Evolutionary conservation across 2,888 invertebrate genomes (phyloP).

Genomic region (Stenchaetothrips biformis): DNA sequence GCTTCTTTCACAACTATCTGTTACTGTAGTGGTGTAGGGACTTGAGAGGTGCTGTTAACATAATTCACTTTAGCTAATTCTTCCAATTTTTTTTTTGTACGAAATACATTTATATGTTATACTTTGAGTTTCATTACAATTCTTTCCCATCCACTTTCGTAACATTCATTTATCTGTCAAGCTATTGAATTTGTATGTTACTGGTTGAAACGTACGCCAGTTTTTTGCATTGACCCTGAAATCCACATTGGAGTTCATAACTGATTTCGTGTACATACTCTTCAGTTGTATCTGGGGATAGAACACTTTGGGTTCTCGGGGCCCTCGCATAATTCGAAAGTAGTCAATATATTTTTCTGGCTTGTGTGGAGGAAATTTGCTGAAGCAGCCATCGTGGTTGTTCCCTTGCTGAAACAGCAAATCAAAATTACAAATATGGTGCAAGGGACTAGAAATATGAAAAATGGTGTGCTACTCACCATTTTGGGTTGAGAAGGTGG

Average conservation of each 20-base stretch:
- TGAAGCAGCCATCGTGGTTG: slow-evolving; percentile 15
- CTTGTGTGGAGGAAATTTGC: slow-evolving; percentile 11
- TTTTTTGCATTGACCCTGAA: slow-evolving; percentile 31
- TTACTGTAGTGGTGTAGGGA: slow-evolving; percentile 23
- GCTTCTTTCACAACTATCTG: slow-evolving; percentile 14
- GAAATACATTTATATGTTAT: slow-evolving; percentile 1
- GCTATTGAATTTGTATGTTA: not conserved
- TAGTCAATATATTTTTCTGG: not conserved
- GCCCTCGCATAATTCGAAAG: not conserved
- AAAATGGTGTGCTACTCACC: not conserved
- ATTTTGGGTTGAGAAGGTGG: not conserved
- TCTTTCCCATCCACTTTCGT: not conserved
- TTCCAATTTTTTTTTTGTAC: not conserved
- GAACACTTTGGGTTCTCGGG: slow-evolving; percentile 24
- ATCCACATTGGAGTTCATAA: slow-evolving; percentile 33
- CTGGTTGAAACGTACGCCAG: slow-evolving; percentile 32
- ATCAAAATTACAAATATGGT: not conserved
- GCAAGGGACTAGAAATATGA: too few relatives aligned
- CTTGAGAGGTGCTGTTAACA: slow-evolving; percentile 4
- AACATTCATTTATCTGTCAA: not conserved
- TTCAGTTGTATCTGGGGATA: slow-evolving; percentile 27
- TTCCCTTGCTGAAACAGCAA: not conserved
- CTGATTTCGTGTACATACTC: slow-evolving; percentile 28
- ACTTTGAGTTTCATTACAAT: not conserved
- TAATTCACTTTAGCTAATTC: slow-evolving; percentile 18